Evolutionary conservation across 2,113 vertebrate species (phyloP).

Genomic region (Brachyhypopomus occidentalis): DNA sequence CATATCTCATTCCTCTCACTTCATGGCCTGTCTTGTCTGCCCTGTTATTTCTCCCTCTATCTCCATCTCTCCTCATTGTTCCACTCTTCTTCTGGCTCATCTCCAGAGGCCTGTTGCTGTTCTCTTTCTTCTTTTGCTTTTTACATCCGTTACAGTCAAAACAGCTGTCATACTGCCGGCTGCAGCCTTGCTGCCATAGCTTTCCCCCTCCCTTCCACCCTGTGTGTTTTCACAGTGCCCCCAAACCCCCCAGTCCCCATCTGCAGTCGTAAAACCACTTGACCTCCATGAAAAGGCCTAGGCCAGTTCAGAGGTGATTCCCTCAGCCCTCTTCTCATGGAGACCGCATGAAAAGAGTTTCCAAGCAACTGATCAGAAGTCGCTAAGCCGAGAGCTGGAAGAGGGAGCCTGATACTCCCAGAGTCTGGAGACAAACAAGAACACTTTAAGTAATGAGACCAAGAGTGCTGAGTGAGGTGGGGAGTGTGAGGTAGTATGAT

Average conservation of each 20-base stretch:
- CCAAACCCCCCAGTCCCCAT: conserved; percentile 22
- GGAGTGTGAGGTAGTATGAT: too few species aligned
- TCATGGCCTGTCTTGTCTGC: background rate
- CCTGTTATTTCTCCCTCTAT: background rate
- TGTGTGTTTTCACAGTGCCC: conserved; percentile 31
- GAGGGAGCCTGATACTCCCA: background rate
- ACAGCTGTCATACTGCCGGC: conserved; percentile 45
- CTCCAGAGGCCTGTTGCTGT: conserved; percentile 17
- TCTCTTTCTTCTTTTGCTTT: conserved; percentile 4
- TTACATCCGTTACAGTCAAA: conserved; percentile 62
- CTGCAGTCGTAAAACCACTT: background rate
- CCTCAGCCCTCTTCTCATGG: background rate
- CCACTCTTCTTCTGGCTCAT: conserved; percentile 41
- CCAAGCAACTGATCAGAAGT: background rate
- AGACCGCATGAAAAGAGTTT: background rate
- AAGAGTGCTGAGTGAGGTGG: too few species aligned
- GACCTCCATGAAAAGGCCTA: conserved; percentile 29
- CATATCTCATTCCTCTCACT: conserved; percentile 12
- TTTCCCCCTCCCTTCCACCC: conserved; percentile 22
- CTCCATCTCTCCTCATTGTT: conserved; percentile 16
- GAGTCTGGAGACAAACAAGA: background rate
- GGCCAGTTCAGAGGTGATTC: conserved; percentile 43
- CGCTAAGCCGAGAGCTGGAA: background rate
- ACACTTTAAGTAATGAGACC: too few species aligned
- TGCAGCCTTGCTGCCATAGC: background rate